Evolutionary conservation across 2,113 vertebrate species (phyloP).

Genomic region (Pygoscelis adeliae): DNA sequence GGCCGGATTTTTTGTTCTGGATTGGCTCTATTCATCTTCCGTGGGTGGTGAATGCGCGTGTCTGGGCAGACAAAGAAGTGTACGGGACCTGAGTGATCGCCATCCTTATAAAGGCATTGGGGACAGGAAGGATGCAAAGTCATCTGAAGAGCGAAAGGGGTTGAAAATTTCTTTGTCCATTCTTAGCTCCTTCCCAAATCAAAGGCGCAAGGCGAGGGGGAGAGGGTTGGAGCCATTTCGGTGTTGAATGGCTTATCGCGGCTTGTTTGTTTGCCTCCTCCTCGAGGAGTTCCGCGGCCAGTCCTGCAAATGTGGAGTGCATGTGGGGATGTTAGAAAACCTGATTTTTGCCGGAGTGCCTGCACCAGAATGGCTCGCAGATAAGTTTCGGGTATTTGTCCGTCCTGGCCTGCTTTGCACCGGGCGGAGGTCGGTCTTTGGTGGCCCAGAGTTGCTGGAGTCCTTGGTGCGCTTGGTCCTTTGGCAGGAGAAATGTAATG

Average conservation of each 20-base stretch:
- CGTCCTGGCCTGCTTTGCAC: neutral
- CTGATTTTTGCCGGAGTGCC: neutral
- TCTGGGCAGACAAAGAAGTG: slow-evolving; percentile 74
- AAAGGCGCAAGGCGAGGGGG: neutral
- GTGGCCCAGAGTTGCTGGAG: neutral
- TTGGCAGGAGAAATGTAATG: neutral
- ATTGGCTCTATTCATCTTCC: slow-evolving; percentile 46
- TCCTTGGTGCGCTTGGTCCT: neutral
- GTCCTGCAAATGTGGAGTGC: neutral
- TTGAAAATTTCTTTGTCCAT: slow-evolving; percentile 49
- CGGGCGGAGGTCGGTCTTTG: neutral
- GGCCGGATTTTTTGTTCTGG: slow-evolving; percentile 30
- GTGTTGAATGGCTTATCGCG: neutral
- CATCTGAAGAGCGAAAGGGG: slow-evolving; percentile 33
- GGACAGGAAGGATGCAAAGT: slow-evolving; percentile 53
- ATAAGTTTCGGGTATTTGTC: neutral
- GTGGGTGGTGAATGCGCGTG: slow-evolving; percentile 40
- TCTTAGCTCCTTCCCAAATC: slow-evolving; percentile 27
- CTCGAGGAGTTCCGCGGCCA: neutral
- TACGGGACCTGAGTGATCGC: slow-evolving; percentile 11
- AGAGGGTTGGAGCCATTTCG: neutral
- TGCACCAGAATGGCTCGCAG: neutral
- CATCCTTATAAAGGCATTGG: slow-evolving; percentile 24
- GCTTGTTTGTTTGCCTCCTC: neutral
- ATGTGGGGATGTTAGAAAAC: neutral